Evolutionary conservation across 2,888 invertebrate genomes (phyloP), one percentile per base, ranked within the genome.

Genomic region (Blera fallax): DNA sequence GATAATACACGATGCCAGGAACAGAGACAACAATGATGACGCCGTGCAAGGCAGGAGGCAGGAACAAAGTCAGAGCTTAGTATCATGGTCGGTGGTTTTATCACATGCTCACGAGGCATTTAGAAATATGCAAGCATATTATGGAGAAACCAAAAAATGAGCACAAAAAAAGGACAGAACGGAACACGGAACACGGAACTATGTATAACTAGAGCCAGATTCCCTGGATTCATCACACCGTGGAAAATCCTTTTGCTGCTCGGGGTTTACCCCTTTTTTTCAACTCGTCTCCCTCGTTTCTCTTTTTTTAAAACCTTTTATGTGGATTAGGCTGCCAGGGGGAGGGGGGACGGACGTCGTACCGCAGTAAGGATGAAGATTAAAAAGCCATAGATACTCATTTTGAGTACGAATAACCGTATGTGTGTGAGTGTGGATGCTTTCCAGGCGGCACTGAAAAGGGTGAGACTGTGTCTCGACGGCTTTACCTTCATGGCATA

Each of bases 101-200:
- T 85, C 81, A 81, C 85, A 85, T 85, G 85, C 85, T 85, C 85
- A 85, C 85, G 81, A 81, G 81, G 85, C 85, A 85, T 81, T 85
- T 85, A 85, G 85, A 65, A 85, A 81, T 81, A 81, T 81, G 79
- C 83, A 83, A 81, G 70, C 76, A 56, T 64, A 81, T 74, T 82
- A 82, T 48, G 70, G 74, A 21, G 54, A 62, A 62, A 27, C 79
- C 48, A 37, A 40, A 32, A 65, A 52, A 65, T 24, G 11, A 5
- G 29, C n/a, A n/a, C n/a, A 54, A 37, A 45, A 18, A 7, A 21
- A 27, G 34, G 37, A 37, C 45, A 64, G 32, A 56, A 60, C 72
- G 43, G 76, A 81, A 81, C 72, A 60, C 72, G 43, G 76, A 81
- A 81, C 72, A 73, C 50, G 54, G 80, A 65, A 80, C 67, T 64